Evolutionary conservation across 1,140 invertebrate species (phyloP).

Genomic region (Elymnias hypermnestra): DNA sequence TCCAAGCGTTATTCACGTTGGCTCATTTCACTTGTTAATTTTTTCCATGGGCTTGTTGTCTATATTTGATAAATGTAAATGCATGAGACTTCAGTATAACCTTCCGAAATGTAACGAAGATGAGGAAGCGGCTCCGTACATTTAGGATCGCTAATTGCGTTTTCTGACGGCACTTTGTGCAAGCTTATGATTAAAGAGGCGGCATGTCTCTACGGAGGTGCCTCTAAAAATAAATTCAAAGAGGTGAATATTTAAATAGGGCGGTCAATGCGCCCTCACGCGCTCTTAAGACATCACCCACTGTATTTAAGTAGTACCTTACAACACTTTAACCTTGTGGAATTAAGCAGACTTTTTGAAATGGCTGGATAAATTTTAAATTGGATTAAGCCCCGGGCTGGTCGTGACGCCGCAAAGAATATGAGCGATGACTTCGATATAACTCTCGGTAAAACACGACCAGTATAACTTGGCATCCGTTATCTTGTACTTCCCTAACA

Average conservation of each 20-base stretch:
- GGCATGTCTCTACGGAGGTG: constrained; percentile 25
- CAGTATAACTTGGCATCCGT: constrained; percentile 25
- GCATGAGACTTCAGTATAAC: background rate
- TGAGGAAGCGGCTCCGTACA: constrained; percentile 17
- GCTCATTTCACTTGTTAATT: too few species aligned
- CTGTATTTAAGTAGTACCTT: constrained; percentile 36
- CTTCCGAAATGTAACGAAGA: constrained; percentile 9
- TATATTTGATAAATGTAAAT: constrained; percentile 2
- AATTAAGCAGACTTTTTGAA: constrained; percentile 52
- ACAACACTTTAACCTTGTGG: constrained; percentile 22
- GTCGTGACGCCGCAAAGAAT: constrained; percentile 64
- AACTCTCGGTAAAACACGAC: constrained; percentile 21
- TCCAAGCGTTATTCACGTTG: too few species aligned
- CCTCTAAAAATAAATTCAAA: constrained; percentile 49
- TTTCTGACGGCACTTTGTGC: constrained; percentile 30
- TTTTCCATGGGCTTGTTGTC: too few species aligned
- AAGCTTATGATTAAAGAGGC: constrained; percentile 35
- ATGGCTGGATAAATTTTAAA: constrained; percentile 62
- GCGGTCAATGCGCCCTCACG: constrained; percentile 59
- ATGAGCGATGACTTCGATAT: constrained; percentile 62
- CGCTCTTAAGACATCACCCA: constrained; percentile 40
- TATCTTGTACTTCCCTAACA: constrained; percentile 21
- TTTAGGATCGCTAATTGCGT: constrained; percentile 33
- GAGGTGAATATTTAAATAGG: constrained; percentile 56
- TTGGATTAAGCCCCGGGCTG: constrained; percentile 58